These are phyloP conservation scores for Crypturellus undulatus DNA, from an alignment of 2,113 vertebrate species.

Conservation along the genomic window DNA sequence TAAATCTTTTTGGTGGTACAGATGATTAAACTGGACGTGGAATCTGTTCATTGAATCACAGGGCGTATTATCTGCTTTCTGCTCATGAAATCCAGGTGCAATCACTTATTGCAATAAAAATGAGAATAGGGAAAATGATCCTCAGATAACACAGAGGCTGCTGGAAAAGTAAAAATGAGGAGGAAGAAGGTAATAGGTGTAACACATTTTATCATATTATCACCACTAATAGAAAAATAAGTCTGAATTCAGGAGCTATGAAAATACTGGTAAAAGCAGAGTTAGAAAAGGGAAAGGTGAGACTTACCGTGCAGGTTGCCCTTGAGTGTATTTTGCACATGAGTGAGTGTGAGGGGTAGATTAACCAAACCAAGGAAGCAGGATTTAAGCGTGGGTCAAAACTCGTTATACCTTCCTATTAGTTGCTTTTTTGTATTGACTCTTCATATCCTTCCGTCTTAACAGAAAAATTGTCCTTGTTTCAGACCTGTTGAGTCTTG, in stretches of 20 bases:
- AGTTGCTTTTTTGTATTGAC: not conserved
- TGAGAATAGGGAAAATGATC: not conserved
- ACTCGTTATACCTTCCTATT: not conserved
- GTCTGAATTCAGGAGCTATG: not conserved
- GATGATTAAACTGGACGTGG: constrained; percentile 67
- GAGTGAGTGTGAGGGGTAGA: not conserved
- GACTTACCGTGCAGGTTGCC: not conserved
- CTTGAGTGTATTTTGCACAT: rapidly evolving
- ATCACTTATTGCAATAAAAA: constrained; percentile 12
- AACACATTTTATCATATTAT: not conserved
- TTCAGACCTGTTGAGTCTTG: not conserved
- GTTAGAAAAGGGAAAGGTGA: not conserved
- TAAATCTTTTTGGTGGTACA: constrained; percentile 65
- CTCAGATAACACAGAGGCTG: not conserved
- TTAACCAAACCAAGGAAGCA: not conserved
- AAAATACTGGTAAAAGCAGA: not conserved
- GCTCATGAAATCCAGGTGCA: constrained; percentile 47
- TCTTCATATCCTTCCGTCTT: rapidly evolving
- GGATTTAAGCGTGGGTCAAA: not conserved
- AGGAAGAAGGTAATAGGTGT: not conserved
- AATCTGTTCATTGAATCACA: constrained; percentile 53
- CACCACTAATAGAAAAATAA: not conserved
- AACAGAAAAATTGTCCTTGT: not conserved
- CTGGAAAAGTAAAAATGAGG: not conserved
- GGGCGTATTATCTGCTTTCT: constrained; percentile 59